Evolutionary conservation across 2,113 vertebrate genomes (phyloP).

Genomic region (Dromiciops gliroides): DNA sequence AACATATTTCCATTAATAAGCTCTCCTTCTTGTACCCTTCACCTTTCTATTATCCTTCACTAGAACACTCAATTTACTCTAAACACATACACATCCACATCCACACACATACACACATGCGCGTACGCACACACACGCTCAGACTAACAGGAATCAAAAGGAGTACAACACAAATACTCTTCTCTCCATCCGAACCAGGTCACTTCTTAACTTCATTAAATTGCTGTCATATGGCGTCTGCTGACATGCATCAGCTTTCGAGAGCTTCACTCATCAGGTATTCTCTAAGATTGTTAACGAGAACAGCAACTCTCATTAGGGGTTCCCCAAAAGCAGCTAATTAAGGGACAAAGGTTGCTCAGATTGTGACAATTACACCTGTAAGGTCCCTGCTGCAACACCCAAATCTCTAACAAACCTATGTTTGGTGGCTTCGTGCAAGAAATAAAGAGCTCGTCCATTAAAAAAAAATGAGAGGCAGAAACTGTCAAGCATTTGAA

Average conservation of each 20-base stretch:
- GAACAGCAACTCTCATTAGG: slow-evolving; percentile 95
- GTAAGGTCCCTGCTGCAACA: slow-evolving; percentile 91
- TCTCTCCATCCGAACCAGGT: slow-evolving; percentile 86
- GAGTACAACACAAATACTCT: slow-evolving; percentile 75
- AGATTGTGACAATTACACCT: slow-evolving; percentile 96
- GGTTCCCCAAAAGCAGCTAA: slow-evolving; percentile 95
- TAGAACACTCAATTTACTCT: slow-evolving; percentile 68
- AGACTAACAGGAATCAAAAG: slow-evolving; percentile 78
- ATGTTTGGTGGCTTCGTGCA: slow-evolving; percentile 87
- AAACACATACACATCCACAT: slow-evolving; percentile 69
- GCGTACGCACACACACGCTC: slow-evolving; percentile 16
- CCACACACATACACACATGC: neutral
- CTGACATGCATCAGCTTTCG: slow-evolving; percentile 94
- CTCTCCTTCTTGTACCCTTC: slow-evolving; percentile 72
- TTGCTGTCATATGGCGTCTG: slow-evolving; percentile 92
- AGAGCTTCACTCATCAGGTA: slow-evolving; percentile 95
- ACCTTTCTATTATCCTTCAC: slow-evolving; percentile 77
- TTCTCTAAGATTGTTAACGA: slow-evolving; percentile 96
- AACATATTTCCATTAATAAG: slow-evolving; percentile 77
- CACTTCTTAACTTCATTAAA: slow-evolving; percentile 98
- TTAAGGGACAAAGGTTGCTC: slow-evolving; percentile 95
- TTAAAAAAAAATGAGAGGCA: slow-evolving; percentile 88
- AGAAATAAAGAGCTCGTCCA: slow-evolving; percentile 88
- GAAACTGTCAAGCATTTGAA: slow-evolving; percentile 94
- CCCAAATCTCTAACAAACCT: slow-evolving; percentile 90